Percentiles rank a stretch among this genome's conserved stretches.
Conservation (phyloP, 2,113 vertebrate species). For the Dendrocopos noguchii region DNA sequence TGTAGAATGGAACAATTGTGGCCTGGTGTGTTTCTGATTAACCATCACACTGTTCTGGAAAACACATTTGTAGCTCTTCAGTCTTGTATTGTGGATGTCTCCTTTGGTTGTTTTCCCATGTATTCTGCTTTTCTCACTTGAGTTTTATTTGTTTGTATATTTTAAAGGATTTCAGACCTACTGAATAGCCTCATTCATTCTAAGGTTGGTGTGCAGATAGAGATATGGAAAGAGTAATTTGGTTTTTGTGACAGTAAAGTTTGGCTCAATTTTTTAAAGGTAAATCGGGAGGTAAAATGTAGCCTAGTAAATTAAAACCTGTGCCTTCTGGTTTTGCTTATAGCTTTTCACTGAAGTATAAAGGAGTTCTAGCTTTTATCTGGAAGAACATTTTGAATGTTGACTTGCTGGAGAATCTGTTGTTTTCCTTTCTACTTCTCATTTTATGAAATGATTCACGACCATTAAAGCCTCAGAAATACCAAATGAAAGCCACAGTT, state of each 20-base stretch:
- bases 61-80: background rate
- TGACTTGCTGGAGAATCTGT: constrained; percentile 54
- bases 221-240: background rate
- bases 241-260: background rate
- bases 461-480: constrained; percentile 66
- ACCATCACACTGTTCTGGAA: background rate
- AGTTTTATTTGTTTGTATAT: background rate
- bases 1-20: constrained; percentile 39
- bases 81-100: background rate
- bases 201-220: background rate
- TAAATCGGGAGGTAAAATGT: background rate
- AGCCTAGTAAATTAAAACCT: constrained; percentile 5
- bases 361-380: constrained; percentile 43
- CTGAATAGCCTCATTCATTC: background rate
- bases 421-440: constrained; percentile 63
- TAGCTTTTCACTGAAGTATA: background rate
- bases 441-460: constrained; percentile 68
- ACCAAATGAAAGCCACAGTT: constrained; percentile 55
- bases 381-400: constrained; percentile 47
- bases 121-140: background rate
- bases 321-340: constrained; percentile 15
- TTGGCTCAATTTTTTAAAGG: background rate
- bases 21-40: constrained; percentile 55
- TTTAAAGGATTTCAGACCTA: background rate
- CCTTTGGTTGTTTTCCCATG: background rate